phyloP scores from a whole-genome alignment of 1,140 invertebrate species.

The Charaxes varanes region DNA sequence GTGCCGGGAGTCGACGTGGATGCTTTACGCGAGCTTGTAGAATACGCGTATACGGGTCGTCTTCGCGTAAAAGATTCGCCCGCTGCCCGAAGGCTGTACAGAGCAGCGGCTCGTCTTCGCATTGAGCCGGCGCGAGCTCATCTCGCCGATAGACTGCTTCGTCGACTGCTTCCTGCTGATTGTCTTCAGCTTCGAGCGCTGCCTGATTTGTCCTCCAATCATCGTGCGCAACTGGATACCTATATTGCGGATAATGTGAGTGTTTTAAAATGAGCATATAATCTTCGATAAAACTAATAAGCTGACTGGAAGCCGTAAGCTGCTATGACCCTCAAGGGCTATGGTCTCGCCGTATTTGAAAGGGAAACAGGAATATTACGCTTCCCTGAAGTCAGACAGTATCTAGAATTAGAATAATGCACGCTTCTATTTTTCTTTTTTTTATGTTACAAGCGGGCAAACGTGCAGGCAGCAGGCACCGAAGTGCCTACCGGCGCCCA shows the following conservation, averaged over 20 bases:
- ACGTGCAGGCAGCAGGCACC: too few relatives aligned
- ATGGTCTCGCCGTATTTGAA: too few relatives aligned
- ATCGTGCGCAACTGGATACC: conserved; percentile 75
- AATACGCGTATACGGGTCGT: conserved; percentile 86
- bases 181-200: conserved; percentile 83
- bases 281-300: too few relatives aligned
- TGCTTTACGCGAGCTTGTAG: conserved; percentile 82
- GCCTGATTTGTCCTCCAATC: conserved; percentile 74
- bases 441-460: too few relatives aligned
- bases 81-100: conserved; percentile 83
- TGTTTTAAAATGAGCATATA: too few relatives aligned
- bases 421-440: too few relatives aligned
- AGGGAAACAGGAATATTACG: too few relatives aligned
- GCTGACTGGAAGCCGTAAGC: too few relatives aligned
- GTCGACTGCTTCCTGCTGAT: conserved; percentile 62
- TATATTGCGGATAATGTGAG: conserved; percentile 83
- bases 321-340: too few relatives aligned
- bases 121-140: conserved; percentile 82
- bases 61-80: conserved; percentile 66
- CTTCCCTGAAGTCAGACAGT: too few relatives aligned
- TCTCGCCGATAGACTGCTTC: conserved; percentile 73
- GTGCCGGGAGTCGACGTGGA: conserved; percentile 63
- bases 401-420: too few relatives aligned
- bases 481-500: too few relatives aligned
- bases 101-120: conserved; percentile 82